Conservation (phyloP, 1,140 invertebrate genomes). For the Meloidogyne exigua region DNA sequence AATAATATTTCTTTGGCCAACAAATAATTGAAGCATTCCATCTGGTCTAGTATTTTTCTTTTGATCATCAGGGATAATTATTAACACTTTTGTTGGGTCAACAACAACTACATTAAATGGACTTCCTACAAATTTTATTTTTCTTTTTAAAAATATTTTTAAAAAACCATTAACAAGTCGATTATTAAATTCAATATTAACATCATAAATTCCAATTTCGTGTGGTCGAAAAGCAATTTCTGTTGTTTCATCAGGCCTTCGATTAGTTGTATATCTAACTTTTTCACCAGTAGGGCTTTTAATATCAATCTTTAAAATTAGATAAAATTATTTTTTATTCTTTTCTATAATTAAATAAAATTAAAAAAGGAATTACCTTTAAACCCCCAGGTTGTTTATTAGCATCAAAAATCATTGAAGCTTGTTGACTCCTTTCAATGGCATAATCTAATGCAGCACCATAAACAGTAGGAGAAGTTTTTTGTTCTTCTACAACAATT, state of each 20-base stretch:
- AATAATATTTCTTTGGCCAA: slow-evolving; percentile 69
- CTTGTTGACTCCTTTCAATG: slow-evolving; percentile 65
- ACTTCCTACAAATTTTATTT: slow-evolving; percentile 66
- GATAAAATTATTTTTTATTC: background rate
- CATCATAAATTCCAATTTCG: slow-evolving; percentile 75
- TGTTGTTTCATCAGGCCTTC: slow-evolving; percentile 44
- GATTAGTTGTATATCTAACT: slow-evolving; percentile 40
- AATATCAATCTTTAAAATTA: slow-evolving; percentile 46
- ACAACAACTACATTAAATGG: slow-evolving; percentile 75
- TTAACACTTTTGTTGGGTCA: slow-evolving; percentile 71
- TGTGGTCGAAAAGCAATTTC: slow-evolving; percentile 68
- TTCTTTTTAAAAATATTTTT: background rate
- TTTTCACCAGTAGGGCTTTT: slow-evolving; percentile 45
- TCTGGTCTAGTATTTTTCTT: slow-evolving; percentile 49
- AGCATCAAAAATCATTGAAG: slow-evolving; percentile 66
- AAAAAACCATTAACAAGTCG: slow-evolving; percentile 68
- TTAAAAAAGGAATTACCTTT: slow-evolving; percentile 35
- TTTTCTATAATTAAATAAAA: background rate
- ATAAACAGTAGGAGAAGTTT: slow-evolving; percentile 68
- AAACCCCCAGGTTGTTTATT: slow-evolving; percentile 65
- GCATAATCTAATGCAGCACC: slow-evolving; percentile 66
- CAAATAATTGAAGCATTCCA: slow-evolving; percentile 60
- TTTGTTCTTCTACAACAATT: slow-evolving; percentile 71
- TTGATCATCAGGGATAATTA: slow-evolving; percentile 74
- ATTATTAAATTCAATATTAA: slow-evolving; percentile 75